A percentile compares a stretch with the other conserved stretches of the same genome.
Evolutionary conservation across 1,140 invertebrate species (phyloP).

Genomic region (Hydropsyche tenuis): DNA sequence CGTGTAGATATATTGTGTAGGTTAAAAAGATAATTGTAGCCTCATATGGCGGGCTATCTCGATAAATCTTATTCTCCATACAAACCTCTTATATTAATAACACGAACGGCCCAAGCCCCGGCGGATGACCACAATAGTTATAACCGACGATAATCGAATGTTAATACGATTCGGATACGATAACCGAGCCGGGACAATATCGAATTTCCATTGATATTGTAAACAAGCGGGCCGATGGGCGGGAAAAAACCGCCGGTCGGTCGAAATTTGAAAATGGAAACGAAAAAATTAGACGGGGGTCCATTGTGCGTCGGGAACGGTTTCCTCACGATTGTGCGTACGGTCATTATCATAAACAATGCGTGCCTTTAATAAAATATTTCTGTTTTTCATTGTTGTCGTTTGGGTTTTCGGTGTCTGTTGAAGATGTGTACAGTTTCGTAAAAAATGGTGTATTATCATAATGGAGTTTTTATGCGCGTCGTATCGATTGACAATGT

Average conservation of each 20-base stretch:
- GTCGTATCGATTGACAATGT: no score
- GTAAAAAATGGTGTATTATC: no score
- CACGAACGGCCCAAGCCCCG: not conserved
- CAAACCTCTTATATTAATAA: conserved; percentile 40
- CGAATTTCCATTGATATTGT: not conserved
- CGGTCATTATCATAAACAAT: conserved; percentile 16
- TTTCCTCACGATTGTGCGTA: not conserved
- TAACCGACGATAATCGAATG: not conserved
- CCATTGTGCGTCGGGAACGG: no score
- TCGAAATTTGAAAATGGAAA: no score
- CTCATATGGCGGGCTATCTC: conserved; percentile 40
- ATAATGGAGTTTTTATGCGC: no score
- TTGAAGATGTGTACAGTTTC: no score
- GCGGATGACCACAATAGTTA: conserved; percentile 24
- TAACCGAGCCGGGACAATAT: not conserved
- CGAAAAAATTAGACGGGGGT: no score
- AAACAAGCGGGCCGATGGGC: not conserved
- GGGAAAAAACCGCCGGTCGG: no score
- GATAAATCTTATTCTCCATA: conserved; percentile 40
- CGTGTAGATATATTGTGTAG: conserved; percentile 34
- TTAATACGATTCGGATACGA: conserved; percentile 2
- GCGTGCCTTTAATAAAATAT: not conserved
- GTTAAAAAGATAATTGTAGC: conserved; percentile 42
- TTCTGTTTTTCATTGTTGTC: not conserved
- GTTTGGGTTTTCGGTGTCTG: no score